phyloP scores from a whole-genome alignment of 2,113 vertebrate genomes.

The Syngnathoides biaculeatus region DNA sequence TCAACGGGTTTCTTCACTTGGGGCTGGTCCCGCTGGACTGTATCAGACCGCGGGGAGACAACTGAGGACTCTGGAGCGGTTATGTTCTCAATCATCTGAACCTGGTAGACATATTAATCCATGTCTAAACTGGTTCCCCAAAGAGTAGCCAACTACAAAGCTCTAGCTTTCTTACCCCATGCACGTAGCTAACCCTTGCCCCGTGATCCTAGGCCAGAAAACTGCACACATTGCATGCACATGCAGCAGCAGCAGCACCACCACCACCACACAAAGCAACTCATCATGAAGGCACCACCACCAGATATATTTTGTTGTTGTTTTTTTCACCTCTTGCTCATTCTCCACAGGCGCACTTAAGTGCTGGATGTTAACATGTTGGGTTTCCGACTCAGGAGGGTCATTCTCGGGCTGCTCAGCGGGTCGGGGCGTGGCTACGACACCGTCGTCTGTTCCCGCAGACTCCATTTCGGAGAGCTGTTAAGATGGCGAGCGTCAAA shows the following conservation, averaged over 20 bases:
- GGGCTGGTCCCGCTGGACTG: constrained; percentile 11
- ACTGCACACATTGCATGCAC: background rate
- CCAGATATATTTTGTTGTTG: background rate
- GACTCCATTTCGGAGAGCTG: constrained; percentile 29
- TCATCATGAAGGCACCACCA: constrained; percentile 17
- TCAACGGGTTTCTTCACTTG: constrained; percentile 8
- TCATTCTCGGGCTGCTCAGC: constrained; percentile 7
- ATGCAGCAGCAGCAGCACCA: constrained; percentile 4
- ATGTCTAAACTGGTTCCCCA: constrained; percentile 3
- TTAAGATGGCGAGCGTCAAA: constrained; percentile 10
- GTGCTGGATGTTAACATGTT: constrained; percentile 3
- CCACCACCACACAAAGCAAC: background rate
- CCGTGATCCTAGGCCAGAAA: background rate
- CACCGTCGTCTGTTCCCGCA: background rate
- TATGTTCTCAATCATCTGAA: constrained; percentile 12
- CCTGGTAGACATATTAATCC: constrained; percentile 31
- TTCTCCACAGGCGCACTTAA: constrained; percentile 16
- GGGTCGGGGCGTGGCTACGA: background rate
- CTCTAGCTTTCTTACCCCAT: background rate
- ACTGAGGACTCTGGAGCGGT: constrained; percentile 6
- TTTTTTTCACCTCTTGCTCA: constrained; percentile 45
- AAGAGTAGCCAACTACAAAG: background rate
- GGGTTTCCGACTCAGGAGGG: constrained; percentile 11
- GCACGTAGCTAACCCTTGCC: background rate
- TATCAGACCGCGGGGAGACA: background rate